phyloP scores from a whole-genome alignment of 2,113 vertebrate genomes.

The Heterotis niloticus region DNA sequence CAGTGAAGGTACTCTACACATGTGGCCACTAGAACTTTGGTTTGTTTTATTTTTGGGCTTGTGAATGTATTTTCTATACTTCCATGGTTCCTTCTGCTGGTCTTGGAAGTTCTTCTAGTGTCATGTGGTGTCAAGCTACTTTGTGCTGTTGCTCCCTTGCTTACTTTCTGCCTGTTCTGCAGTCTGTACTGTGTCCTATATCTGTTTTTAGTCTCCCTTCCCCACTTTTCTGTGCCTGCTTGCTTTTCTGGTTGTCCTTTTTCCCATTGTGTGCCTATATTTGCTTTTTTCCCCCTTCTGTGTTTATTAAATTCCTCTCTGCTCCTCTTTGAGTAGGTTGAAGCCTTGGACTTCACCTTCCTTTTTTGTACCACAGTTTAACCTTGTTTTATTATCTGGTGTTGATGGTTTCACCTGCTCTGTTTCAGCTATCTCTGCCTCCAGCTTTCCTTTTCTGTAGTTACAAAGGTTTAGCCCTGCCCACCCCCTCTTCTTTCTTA shows the following conservation, averaged over 20 bases:
- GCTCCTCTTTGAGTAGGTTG: too few relatives aligned
- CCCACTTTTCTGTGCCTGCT: not conserved
- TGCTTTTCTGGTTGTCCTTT: too few relatives aligned
- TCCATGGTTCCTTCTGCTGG: not conserved
- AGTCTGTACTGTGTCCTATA: not conserved
- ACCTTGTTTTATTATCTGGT: not conserved
- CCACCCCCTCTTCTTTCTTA: not conserved
- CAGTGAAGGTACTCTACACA: not conserved
- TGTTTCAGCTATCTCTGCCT: not conserved
- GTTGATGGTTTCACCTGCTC: not conserved
- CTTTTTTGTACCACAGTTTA: too few relatives aligned
- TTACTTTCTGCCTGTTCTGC: not conserved
- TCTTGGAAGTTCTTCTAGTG: too few relatives aligned
- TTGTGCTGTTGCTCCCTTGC: not conserved
- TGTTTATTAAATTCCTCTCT: too few relatives aligned
- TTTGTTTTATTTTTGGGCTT: not conserved
- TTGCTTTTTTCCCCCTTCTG: too few relatives aligned
- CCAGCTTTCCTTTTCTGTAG: not conserved
- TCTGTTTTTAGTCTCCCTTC: not conserved
- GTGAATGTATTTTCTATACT: not conserved
- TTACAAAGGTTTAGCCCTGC: constrained; percentile 4
- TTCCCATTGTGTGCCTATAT: too few relatives aligned
- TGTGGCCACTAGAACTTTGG: not conserved
- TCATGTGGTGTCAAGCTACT: not conserved
- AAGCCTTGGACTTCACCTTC: too few relatives aligned